Conservation (phyloP, 2,888 invertebrate genomes). For the Diadegma fenestrale region DNA sequence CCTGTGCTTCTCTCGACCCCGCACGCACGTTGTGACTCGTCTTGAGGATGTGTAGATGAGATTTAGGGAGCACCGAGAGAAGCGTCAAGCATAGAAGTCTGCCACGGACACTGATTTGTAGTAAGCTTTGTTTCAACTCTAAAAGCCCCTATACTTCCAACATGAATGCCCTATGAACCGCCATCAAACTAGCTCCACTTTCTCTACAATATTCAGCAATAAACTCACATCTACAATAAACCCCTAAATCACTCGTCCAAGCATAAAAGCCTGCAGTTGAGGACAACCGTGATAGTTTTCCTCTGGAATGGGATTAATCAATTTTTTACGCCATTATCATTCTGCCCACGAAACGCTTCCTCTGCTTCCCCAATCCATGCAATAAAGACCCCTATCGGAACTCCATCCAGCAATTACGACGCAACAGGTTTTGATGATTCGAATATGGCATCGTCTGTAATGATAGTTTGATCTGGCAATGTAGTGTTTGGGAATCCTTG, state of each 20-base stretch:
- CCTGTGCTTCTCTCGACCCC: constrained; percentile 68
- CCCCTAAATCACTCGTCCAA: constrained; percentile 8
- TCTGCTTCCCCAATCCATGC: background rate
- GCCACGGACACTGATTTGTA: constrained; percentile 85
- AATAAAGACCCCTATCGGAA: background rate
- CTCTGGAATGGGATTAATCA: background rate
- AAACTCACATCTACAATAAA: constrained; percentile 31
- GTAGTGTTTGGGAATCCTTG: background rate
- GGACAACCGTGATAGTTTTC: background rate
- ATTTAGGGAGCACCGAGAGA: constrained; percentile 80
- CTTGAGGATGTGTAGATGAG: constrained; percentile 85
- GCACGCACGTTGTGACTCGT: constrained; percentile 84
- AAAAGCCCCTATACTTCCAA: constrained; percentile 67
- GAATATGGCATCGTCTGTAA: background rate
- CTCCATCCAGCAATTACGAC: background rate
- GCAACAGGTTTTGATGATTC: constrained; percentile 40
- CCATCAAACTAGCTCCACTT: constrained; percentile 43
- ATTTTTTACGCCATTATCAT: background rate
- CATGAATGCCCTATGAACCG: constrained; percentile 48
- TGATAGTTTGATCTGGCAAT: background rate
- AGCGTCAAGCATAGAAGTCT: constrained; percentile 81
- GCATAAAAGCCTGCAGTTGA: background rate
- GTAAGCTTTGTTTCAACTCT: constrained; percentile 84
- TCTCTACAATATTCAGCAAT: constrained; percentile 21
- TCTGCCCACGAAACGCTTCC: background rate